A percentile compares a stretch with the other conserved stretches of the same genome.
Conservation (phyloP, 2,113 vertebrate genomes). For the Hylia prasina region DNA sequence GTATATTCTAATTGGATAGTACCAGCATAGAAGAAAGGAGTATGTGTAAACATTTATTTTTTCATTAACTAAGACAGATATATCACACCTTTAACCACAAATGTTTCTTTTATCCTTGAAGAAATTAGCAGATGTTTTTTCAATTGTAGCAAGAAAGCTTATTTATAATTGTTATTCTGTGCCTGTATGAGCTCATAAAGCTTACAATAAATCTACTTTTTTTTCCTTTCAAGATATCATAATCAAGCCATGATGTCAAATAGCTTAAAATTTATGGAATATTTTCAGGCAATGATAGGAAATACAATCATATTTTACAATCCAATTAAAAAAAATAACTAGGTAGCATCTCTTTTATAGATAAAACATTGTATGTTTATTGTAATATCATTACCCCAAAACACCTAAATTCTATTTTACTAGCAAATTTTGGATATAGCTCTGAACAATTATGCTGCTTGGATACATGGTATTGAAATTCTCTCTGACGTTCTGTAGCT, state of each 20-base stretch:
- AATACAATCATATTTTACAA: conserved; percentile 24
- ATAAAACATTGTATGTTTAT: conserved; percentile 1
- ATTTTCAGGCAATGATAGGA: conserved; percentile 23
- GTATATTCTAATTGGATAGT: background rate
- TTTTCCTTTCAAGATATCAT: background rate
- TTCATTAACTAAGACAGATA: background rate
- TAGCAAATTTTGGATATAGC: background rate
- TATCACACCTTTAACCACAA: background rate
- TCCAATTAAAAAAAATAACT: conserved; percentile 48
- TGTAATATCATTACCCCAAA: background rate
- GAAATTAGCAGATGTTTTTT: background rate
- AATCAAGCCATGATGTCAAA: background rate
- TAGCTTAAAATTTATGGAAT: background rate
- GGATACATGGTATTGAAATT: background rate
- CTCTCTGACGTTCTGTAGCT: background rate
- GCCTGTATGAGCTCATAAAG: background rate
- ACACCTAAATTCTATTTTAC: background rate
- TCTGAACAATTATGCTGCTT: conserved; percentile 5
- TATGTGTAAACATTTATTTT: background rate
- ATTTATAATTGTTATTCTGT: background rate
- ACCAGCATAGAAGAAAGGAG: background rate
- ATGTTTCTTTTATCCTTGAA: background rate
- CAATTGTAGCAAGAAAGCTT: background rate
- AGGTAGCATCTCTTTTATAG: background rate
- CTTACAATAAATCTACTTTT: background rate